A percentile compares a stretch with the other conserved stretches of the same genome.
phyloP scores from a whole-genome alignment of 2,113 vertebrate genomes.

The Nothobranchius furzeri region DNA sequence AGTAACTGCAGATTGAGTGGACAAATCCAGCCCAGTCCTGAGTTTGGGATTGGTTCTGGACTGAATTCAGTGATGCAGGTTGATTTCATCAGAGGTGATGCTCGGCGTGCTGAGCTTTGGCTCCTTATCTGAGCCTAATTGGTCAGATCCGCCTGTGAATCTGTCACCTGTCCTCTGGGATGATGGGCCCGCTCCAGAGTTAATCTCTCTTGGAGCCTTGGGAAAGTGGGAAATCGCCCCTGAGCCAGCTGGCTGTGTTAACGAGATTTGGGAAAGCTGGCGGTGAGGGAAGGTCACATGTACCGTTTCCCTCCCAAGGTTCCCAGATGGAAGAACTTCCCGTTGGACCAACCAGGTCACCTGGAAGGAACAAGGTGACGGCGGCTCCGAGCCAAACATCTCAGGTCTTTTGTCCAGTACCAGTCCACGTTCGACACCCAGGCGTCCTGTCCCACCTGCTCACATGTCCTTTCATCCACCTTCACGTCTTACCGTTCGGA shows the following conservation, averaged over 20 bases:
- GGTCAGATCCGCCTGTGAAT: constrained; percentile 81
- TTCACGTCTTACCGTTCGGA: neutral
- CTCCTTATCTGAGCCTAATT: constrained; percentile 78
- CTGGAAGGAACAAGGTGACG: constrained; percentile 48
- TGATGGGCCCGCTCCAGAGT: constrained; percentile 55
- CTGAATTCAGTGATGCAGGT: constrained; percentile 66
- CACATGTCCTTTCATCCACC: constrained; percentile 3
- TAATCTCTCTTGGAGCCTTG: constrained; percentile 77
- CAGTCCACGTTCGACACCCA: constrained; percentile 10
- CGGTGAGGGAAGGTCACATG: constrained; percentile 80
- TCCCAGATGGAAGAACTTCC: constrained; percentile 71
- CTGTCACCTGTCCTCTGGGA: constrained; percentile 74
- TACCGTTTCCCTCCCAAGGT: constrained; percentile 60
- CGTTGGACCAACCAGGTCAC: constrained; percentile 55
- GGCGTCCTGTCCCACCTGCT: constrained; percentile 24
- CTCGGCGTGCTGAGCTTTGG: constrained; percentile 54
- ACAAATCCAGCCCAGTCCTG: constrained; percentile 28
- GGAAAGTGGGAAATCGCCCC: constrained; percentile 77
- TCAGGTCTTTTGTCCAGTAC: constrained; percentile 20
- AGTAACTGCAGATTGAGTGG: constrained; percentile 13
- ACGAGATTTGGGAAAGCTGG: constrained; percentile 80
- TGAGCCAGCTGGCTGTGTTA: constrained; percentile 69
- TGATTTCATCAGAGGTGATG: constrained; percentile 77
- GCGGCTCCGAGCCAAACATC: constrained; percentile 32
- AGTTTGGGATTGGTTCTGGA: constrained; percentile 36